Conservation (phyloP, 2,797 vertebrate species). For the Hipposideros larvatus region DNA sequence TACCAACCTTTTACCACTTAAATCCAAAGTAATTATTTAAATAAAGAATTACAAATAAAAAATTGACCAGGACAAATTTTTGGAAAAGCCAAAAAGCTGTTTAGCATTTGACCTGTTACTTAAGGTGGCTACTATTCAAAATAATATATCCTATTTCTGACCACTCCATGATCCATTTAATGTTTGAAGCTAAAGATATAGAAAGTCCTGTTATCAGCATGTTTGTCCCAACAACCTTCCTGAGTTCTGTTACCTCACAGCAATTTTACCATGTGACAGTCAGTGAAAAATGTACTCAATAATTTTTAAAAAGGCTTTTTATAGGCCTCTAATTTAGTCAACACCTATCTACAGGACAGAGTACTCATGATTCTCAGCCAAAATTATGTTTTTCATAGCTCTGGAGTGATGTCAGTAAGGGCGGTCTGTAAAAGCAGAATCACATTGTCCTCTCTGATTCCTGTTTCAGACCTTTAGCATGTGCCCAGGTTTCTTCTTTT, state of each 20-base stretch:
- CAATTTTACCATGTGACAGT: background rate
- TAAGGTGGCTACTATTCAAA: slow-evolving; percentile 4
- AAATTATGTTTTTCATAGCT: slow-evolving; percentile 58
- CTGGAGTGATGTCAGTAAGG: background rate
- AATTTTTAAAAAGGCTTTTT: slow-evolving; percentile 21
- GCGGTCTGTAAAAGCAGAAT: background rate
- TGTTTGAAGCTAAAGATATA: background rate
- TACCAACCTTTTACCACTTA: background rate
- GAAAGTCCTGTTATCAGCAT: background rate
- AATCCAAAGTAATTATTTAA: background rate
- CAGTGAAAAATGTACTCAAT: background rate
- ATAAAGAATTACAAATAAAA: slow-evolving; percentile 25
- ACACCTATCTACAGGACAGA: slow-evolving; percentile 64
- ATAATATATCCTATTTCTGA: background rate
- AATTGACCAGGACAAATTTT: background rate
- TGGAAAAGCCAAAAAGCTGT: background rate
- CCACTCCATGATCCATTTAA: background rate
- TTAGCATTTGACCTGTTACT: background rate
- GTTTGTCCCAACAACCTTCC: background rate
- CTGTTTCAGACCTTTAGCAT: background rate
- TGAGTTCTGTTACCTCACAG: background rate
- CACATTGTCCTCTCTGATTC: background rate
- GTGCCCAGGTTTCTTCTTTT: background rate
- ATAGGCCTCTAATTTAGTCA: slow-evolving; percentile 76
- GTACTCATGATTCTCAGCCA: slow-evolving; percentile 58